phyloP scores from a whole-genome alignment of 2,888 invertebrate genomes.

The Drosophila birchii region DNA sequence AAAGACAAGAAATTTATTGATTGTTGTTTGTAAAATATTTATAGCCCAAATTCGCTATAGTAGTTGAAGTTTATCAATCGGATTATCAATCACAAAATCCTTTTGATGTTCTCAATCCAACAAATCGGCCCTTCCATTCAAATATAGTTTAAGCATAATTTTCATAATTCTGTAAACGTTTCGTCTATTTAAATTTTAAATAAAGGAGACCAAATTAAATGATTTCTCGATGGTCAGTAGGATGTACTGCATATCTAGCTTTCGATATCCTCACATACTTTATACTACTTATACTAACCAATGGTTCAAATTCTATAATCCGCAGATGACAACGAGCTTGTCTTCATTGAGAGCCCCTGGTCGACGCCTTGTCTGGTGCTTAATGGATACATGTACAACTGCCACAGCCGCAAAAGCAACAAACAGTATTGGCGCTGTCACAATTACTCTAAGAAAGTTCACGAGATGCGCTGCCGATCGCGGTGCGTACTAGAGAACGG shows the following conservation, averaged over 20 bases:
- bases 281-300: constrained; percentile 10
- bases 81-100: too few relatives aligned
- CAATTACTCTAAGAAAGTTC: constrained; percentile 84
- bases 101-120: too few relatives aligned
- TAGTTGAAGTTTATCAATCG: not conserved
- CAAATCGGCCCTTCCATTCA: constrained; percentile 14
- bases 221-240: constrained; percentile 4
- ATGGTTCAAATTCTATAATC: constrained; percentile 1
- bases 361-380: constrained; percentile 84
- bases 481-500: constrained; percentile 84
- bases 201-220: constrained; percentile 45
- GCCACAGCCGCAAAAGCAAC: constrained; percentile 84
- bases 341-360: constrained; percentile 85
- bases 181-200: constrained; percentile 35
- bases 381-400: constrained; percentile 84
- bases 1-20: not conserved
- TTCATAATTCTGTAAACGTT: constrained; percentile 43
- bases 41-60: not conserved
- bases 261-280: not conserved
- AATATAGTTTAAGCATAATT: constrained; percentile 20
- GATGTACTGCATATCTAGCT: not conserved
- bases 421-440: constrained; percentile 85
- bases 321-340: constrained; percentile 67
- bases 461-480: constrained; percentile 83
- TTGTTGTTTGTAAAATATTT: not conserved